Evolutionary conservation across 2,113 vertebrate genomes (phyloP).

Genomic region (Myotis lucifugus): DNA sequence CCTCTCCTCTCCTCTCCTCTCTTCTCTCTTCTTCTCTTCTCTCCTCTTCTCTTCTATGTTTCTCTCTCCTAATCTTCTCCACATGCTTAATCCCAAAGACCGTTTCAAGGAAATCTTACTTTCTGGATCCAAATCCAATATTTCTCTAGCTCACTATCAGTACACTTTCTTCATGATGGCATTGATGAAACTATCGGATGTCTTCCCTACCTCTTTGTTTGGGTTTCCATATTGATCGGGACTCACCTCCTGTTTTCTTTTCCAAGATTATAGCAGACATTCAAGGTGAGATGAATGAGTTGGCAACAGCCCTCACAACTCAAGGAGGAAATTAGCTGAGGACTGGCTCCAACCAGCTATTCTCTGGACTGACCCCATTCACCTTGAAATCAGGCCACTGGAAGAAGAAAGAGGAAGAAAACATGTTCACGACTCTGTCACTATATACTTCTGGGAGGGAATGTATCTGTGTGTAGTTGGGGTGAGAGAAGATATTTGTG

Average conservation of each 20-base stretch:
- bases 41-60: background rate
- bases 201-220: background rate
- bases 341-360: background rate
- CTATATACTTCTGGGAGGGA: background rate
- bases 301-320: conserved; percentile 29
- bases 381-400: background rate
- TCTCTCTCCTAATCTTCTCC: background rate
- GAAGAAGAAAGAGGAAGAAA: conserved; percentile 7
- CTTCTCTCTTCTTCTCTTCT: background rate
- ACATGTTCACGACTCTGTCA: accelerated
- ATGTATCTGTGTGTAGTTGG: background rate
- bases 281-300: background rate
- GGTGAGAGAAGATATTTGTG: background rate
- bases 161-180: background rate
- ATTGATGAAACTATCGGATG: background rate
- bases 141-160: background rate
- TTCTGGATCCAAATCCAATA: background rate
- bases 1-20: no score
- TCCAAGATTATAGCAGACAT: background rate
- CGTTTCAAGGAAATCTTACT: background rate
- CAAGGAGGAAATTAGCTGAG: conserved; percentile 34
- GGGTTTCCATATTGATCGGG: background rate
- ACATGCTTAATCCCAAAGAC: background rate
- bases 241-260: background rate
- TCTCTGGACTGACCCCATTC: background rate